Conservation (phyloP, 1,140 invertebrate genomes). For the Oncopeltus fasciatus region DNA sequence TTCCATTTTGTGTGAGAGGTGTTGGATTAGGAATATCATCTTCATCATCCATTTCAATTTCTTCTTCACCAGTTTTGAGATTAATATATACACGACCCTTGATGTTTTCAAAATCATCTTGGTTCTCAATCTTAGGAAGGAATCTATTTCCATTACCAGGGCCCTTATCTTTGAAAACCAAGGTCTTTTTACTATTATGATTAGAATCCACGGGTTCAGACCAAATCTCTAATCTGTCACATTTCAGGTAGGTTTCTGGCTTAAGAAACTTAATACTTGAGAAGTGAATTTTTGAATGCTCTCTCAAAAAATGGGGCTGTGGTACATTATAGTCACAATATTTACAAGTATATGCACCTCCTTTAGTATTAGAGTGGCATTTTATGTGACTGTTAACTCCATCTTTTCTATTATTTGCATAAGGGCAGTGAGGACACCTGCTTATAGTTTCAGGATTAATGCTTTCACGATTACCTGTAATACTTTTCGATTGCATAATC, state of each 20-base stretch:
- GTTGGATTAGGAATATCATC: neutral
- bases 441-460: conserved; percentile 30
- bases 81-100: conserved; percentile 38
- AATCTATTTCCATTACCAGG: conserved; percentile 23
- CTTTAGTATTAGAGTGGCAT: conserved; percentile 45
- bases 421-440: conserved; percentile 62
- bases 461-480: conserved; percentile 29
- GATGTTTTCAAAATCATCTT: conserved; percentile 19
- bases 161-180: conserved; percentile 31
- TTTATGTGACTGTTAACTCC: conserved; percentile 57
- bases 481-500: conserved; percentile 32
- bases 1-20: neutral
- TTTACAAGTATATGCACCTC: conserved; percentile 50
- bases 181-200: conserved; percentile 28
- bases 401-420: conserved; percentile 53
- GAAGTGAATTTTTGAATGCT: conserved; percentile 69
- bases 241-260: conserved; percentile 44
- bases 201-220: conserved; percentile 30
- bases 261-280: conserved; percentile 38
- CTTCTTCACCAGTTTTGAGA: conserved; percentile 38
- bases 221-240: conserved; percentile 36
- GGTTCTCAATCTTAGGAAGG: conserved; percentile 15
- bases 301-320: conserved; percentile 58
- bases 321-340: conserved; percentile 70
- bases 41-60: conserved; percentile 22